Evolutionary conservation across 2,888 invertebrate genomes (phyloP), one percentile per base, ranked within the genome.

Genomic region (Caenorhabditis drosophilae): DNA sequence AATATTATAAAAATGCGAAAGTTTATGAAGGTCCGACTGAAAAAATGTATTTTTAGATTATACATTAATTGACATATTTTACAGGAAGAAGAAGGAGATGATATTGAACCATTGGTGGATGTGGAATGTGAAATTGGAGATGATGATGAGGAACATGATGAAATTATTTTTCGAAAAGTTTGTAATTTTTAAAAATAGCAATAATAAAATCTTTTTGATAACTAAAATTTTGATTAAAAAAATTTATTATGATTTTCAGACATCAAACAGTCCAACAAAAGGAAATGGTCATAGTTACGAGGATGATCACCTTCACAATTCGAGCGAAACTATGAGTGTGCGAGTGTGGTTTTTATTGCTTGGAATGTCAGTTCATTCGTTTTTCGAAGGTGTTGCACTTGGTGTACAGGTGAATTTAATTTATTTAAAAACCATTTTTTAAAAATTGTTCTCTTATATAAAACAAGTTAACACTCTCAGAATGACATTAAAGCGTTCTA

Each of bases 311-410:
- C 53, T 44, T 34, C 59, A 59, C 31, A 52, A 42, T 16, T 15
- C 42, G 1, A n/a, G n/a, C n/a, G n/a, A n/a, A n/a, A n/a, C n/a
- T n/a, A 58, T 63, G 63, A 63, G 54, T 25, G 50, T 63, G 16
- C 53, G 63, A 11, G 63, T 63, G 11, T 66, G 66, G 27, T 76
- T 88, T 22, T 81, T 88, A 22, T 78, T 88, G 2, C 67, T 85
- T n/a, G 87, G 88, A 15, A 79, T 88, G 4, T 87, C 87, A 2
- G 71, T 88, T 1, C 88, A 88, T 78, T 87, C 88, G 0, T 72
- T 88, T 3, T 88, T 88, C 80, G 88, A 88, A 80, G 88, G 88
- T 6, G 77, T 88, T 16, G 87, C 88, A 2, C 84, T 88, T 48
- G 88, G 88, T 1, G 83, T 88, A 2, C 87, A 87, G 75, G 66